A percentile compares a stretch with the other conserved stretches of the same genome.
phyloP scores from a whole-genome alignment of 2,113 vertebrate genomes.

The Aphelocoma coerulescens region DNA sequence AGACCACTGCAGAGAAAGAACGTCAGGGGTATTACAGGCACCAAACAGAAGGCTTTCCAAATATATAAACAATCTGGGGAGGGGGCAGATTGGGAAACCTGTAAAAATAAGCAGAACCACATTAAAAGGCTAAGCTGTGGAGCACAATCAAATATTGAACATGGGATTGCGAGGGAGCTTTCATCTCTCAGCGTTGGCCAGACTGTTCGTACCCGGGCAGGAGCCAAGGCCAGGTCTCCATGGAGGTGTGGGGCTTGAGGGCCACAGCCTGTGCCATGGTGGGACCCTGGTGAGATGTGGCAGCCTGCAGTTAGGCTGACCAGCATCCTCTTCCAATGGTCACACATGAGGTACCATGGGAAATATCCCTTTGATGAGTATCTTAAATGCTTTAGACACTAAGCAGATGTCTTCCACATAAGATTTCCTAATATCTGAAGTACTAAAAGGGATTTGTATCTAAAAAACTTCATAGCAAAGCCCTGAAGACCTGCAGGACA shows the following conservation, averaged over 20 bases:
- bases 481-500: neutral
- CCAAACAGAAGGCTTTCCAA: conserved; percentile 64
- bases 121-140: conserved; percentile 18
- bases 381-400: neutral
- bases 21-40: conserved; percentile 42
- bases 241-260: neutral
- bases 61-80: conserved; percentile 58
- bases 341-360: neutral
- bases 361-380: neutral
- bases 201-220: neutral
- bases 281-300: neutral
- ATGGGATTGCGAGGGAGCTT: neutral
- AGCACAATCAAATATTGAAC: conserved; percentile 21
- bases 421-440: neutral
- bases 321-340: neutral
- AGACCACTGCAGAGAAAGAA: conserved; percentile 3
- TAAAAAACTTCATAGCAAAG: neutral
- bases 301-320: neutral
- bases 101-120: conserved; percentile 63
- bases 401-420: neutral
- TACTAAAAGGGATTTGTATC: neutral
- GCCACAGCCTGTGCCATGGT: neutral
- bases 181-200: neutral
- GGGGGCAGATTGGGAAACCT: conserved; percentile 40
- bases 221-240: neutral